Evolutionary conservation across 2,113 vertebrate genomes (phyloP), one percentile per base, ranked within the genome.

Genomic region (Polyodon spathula): DNA sequence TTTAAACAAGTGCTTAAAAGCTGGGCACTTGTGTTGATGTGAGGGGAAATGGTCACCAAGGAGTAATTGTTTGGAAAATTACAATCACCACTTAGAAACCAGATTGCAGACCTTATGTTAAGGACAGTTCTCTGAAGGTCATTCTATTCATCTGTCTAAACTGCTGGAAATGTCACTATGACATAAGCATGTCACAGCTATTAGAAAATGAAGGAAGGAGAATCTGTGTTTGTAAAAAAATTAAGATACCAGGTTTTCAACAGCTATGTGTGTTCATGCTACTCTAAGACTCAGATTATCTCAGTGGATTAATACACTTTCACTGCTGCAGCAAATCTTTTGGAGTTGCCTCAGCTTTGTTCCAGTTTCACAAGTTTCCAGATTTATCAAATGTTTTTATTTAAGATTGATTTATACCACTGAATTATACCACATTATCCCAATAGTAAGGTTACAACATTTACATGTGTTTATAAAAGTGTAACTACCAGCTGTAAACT

Each of bases 41-140:
- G 10, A 61, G 37, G 10, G 14, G n/a, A 48, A n/a, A 14, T 12
- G 17, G 43, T 27, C 59, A 40, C 37, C 9, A 40, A 53, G 48
- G 59, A 61, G 59, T 41, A 41, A 61, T 53, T 40, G 37, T 40
- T 38, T 53, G 59, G 39, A 48, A 48, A 37, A 53, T 37, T 8
- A 37, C 50, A 40, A 9, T 51, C 15, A 44, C n/a, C 15, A 16
- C 48, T 17, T 40, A 16, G 51, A 11, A 12, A 39, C 10, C 59
- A 53, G 59, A 61, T 11, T 40, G 48, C 3, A 10, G 48, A 41
- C 46, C 48, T 4, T 9, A 39, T 39, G 14, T 52, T 51, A 4
- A 9, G 59, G 37, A 50, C 50, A 41, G 50, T 39, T 61, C 48
- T 14, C 46, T 1, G 38, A 61, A 41, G 59, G 50, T 53, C 46